Evolutionary conservation across 2,797 vertebrate species (phyloP).

Genomic region (Gymnoscopelus microlampas): DNA sequence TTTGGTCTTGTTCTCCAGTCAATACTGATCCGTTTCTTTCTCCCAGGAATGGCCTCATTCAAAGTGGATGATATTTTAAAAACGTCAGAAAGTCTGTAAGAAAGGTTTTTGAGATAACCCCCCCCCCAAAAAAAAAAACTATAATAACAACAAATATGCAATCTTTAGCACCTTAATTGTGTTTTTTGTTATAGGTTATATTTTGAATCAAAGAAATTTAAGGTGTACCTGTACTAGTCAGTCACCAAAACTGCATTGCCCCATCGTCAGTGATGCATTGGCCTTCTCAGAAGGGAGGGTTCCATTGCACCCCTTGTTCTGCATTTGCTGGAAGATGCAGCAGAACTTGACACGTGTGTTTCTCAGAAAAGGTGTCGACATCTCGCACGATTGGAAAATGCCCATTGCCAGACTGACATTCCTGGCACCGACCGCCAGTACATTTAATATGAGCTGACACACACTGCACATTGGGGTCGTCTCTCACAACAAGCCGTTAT

Average conservation of each 20-base stretch:
- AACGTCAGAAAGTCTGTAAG: too few relatives aligned
- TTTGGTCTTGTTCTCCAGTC: conserved; percentile 22
- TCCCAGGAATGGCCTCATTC: not conserved
- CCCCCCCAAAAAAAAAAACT: too few relatives aligned
- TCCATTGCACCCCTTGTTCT: conserved; percentile 49
- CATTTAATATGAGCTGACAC: conserved; percentile 33
- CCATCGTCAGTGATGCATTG: not conserved
- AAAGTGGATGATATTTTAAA: too few relatives aligned
- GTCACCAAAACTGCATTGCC: not conserved
- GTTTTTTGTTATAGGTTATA: not conserved
- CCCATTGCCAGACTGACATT: conserved; percentile 45
- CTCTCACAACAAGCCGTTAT: conserved; percentile 17
- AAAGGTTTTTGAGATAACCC: too few relatives aligned
- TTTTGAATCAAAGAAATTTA: not conserved
- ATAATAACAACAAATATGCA: too few relatives aligned
- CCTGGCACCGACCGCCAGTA: conserved; percentile 40
- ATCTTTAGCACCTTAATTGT: not conserved
- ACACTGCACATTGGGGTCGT: conserved; percentile 16
- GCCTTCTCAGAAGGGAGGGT: conserved; percentile 54
- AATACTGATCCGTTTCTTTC: conserved; percentile 5
- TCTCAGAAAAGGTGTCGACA: conserved; percentile 47
- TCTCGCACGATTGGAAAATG: conserved; percentile 33
- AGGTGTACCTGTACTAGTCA: not conserved
- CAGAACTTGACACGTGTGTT: conserved; percentile 49
- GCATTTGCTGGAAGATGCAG: conserved; percentile 58